Percentiles rank a stretch among this genome's conserved stretches.
Conservation (phyloP, 2,888 invertebrate genomes). For the Zaprionus lineosus region DNA sequence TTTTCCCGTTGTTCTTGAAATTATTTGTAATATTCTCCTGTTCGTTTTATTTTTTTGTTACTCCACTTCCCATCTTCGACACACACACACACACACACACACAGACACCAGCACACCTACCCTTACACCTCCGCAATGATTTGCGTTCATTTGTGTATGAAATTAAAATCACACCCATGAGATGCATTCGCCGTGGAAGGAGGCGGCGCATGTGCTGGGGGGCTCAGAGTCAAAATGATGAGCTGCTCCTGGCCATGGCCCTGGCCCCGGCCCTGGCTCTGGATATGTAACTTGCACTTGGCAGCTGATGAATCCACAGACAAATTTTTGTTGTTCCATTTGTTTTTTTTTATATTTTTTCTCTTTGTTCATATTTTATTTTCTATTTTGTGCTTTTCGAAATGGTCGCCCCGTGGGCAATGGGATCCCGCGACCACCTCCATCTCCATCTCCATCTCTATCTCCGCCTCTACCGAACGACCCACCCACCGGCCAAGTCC, state of each 20-base stretch:
- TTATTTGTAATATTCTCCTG: slow-evolving; percentile 47
- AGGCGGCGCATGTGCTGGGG: background rate
- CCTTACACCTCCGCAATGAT: slow-evolving; percentile 45
- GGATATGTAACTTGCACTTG: slow-evolving; percentile 32
- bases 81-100: no score
- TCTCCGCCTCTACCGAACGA: no score
- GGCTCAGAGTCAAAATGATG: background rate
- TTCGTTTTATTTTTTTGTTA: slow-evolving; percentile 26
- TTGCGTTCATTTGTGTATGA: slow-evolving; percentile 82
- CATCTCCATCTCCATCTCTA: no score
- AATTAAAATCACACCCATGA: slow-evolving; percentile 83
- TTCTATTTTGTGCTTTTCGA: slow-evolving; percentile 11
- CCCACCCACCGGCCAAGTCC: no score
- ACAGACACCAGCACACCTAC: slow-evolving; percentile 4
- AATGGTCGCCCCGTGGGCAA: slow-evolving; percentile 70
- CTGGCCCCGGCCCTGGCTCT: no score
- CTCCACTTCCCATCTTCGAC: background rate
- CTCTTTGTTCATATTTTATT: slow-evolving; percentile 28
- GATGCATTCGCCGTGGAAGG: slow-evolving; percentile 54
- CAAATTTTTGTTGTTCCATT: background rate
- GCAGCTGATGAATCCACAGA: slow-evolving; percentile 41
- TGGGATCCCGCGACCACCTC: slow-evolving; percentile 55
- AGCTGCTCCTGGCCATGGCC: no score
- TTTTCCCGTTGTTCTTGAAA: slow-evolving; percentile 46
- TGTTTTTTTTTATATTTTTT: background rate